Conservation (phyloP, 2,797 vertebrate genomes). For the Tarsius wallacei region DNA sequence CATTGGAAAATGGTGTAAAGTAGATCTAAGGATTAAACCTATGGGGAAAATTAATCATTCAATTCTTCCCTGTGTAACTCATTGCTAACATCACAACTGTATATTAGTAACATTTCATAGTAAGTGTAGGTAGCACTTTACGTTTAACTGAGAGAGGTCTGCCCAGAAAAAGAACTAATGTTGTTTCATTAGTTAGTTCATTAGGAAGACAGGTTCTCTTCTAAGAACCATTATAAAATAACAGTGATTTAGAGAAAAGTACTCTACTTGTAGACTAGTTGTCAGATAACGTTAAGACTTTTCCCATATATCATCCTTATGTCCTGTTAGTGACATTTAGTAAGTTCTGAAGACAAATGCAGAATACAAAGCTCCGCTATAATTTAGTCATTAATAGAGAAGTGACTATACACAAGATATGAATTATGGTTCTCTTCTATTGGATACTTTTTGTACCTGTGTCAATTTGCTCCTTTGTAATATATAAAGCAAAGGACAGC, state of each 20-base stretch:
- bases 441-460: not conserved
- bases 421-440: slow-evolving; percentile 3
- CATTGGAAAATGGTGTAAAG: slow-evolving; percentile 42
- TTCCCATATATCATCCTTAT: not conserved
- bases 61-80: not conserved
- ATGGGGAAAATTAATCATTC: not conserved
- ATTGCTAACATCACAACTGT: not conserved
- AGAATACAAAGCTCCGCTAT: slow-evolving; percentile 8
- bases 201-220: not conserved
- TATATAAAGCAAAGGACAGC: slow-evolving; percentile 52
- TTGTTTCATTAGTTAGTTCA: not conserved
- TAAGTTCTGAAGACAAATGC: not conserved
- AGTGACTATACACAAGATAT: not conserved
- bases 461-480: slow-evolving; percentile 32
- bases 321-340: not conserved
- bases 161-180: not conserved
- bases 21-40: slow-evolving; percentile 12
- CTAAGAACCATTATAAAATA: slow-evolving; percentile 29
- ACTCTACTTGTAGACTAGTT: not conserved
- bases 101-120: slow-evolving; percentile 2
- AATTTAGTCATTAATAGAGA: not conserved
- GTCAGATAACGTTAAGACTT: not conserved
- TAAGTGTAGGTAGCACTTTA: not conserved
- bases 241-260: slow-evolving; percentile 44
- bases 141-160: slow-evolving; percentile 24